Percentiles rank a stretch among this genome's conserved stretches.
Evolutionary conservation across 2,888 invertebrate species (phyloP).

Genomic region (Chelonus formosanus): DNA sequence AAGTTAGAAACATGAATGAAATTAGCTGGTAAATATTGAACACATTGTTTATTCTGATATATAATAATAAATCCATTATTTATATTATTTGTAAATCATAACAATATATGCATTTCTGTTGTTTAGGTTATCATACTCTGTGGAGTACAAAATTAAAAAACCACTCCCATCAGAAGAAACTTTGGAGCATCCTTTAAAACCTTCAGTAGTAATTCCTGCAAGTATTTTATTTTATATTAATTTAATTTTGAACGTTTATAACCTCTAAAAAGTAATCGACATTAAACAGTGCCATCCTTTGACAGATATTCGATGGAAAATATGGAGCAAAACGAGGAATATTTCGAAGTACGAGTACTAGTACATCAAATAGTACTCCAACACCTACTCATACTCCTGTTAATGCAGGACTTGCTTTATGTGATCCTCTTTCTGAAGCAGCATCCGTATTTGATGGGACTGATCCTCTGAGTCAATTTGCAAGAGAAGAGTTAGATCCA

Average conservation of each 20-base stretch:
- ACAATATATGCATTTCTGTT: conserved; percentile 19
- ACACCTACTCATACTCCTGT: conserved; percentile 60
- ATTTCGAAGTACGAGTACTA: conserved; percentile 67
- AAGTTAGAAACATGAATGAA: conserved; percentile 15
- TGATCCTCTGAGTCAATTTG: conserved; percentile 80
- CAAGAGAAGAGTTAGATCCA: conserved; percentile 72
- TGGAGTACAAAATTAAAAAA: conserved; percentile 47
- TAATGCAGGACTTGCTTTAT: conserved; percentile 60
- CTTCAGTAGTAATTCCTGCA: conserved; percentile 65
- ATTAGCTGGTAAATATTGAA: conserved; percentile 17
- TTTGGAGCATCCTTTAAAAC: conserved; percentile 71
- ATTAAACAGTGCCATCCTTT: conserved; percentile 7
- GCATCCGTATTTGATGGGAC: conserved; percentile 73
- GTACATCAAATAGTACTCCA: conserved; percentile 66
- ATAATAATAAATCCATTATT: conserved; percentile 5
- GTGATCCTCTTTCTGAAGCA: conserved; percentile 67
- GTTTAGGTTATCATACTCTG: conserved; percentile 53
- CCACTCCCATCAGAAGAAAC: conserved; percentile 58
- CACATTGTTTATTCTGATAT: conserved; percentile 4
- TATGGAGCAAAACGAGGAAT: conserved; percentile 66
- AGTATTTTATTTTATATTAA: conserved; percentile 31
- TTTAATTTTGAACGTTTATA: background rate
- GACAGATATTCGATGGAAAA: conserved; percentile 68
- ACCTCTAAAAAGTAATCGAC: conserved; percentile 3
- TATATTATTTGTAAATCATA: background rate